phyloP scores from a whole-genome alignment of 1,140 invertebrate genomes.

The Pentalonia nigronervosa region DNA sequence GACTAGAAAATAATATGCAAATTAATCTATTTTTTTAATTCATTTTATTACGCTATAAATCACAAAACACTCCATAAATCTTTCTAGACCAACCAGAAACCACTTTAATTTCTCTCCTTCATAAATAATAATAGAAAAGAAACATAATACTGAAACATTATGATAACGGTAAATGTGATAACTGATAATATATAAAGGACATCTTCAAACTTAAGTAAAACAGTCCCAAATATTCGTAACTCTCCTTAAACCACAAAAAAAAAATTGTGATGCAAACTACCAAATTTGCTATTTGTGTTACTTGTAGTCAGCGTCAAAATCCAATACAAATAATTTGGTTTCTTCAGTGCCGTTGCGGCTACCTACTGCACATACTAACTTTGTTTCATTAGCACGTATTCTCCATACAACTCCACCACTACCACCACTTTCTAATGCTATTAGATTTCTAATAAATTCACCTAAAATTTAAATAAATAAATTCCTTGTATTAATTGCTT shows the following conservation, averaged over 20 bases:
- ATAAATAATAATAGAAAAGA: conserved; percentile 6
- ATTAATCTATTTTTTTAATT: conserved; percentile 20
- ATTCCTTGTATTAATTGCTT: not conserved
- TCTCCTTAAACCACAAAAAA: conserved; percentile 49
- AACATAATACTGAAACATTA: conserved; percentile 53
- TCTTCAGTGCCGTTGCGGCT: conserved; percentile 98
- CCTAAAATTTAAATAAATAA: conserved; percentile 66
- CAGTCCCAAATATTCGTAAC: conserved; percentile 57
- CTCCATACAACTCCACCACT: conserved; percentile 99
- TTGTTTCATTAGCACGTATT: conserved; percentile 93
- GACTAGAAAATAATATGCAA: conserved; percentile 33
- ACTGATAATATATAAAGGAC: conserved; percentile 46
- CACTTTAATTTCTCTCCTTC: not conserved
- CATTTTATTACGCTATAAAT: conserved; percentile 36
- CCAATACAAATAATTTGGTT: conserved; percentile 95
- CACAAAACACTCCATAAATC: conserved; percentile 2
- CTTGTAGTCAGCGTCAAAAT: conserved; percentile 86
- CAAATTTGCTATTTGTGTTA: conserved; percentile 39
- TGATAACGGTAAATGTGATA: conserved; percentile 28
- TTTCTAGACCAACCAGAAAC: not conserved
- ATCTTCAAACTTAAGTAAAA: conserved; percentile 49
- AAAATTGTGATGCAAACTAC: conserved; percentile 40
- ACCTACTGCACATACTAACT: conserved; percentile 97
- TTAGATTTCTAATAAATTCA: conserved; percentile 94
- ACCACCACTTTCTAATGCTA: conserved; percentile 91